Percentiles rank a stretch among this genome's conserved stretches.
Evolutionary conservation across 2,888 invertebrate species (phyloP).

Genomic region (Drosophila cracens): DNA sequence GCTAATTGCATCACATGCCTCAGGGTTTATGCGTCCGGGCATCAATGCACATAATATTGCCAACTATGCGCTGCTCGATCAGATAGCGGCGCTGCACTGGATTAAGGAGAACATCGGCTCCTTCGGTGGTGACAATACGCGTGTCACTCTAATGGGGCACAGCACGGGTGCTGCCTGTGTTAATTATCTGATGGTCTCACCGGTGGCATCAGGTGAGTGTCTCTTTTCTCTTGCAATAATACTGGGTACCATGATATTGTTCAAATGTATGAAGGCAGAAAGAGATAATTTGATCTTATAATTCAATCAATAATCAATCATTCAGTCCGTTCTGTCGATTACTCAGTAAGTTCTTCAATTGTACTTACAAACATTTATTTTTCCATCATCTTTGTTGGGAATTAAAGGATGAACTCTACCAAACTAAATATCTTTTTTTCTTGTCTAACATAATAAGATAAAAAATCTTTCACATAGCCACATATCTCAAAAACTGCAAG

Average conservation of each 20-base stretch:
- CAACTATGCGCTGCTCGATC: conserved; percentile 97
- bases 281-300: not conserved
- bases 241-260: not conserved
- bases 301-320: too few species aligned
- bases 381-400: not conserved
- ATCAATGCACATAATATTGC: conserved; percentile 90
- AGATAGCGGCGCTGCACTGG: conserved; percentile 97
- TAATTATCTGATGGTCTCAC: conserved; percentile 96
- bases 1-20: conserved; percentile 9
- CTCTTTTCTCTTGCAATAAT: not conserved
- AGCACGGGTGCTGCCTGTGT: conserved; percentile 97
- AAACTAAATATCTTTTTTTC: not conserved
- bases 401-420: not conserved
- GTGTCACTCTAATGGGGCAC: conserved; percentile 97
- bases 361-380: not conserved
- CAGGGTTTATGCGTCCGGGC: conserved; percentile 93
- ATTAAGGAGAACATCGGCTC: conserved; percentile 95
- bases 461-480: not conserved
- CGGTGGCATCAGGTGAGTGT: conserved; percentile 89
- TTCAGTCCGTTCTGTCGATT: not conserved
- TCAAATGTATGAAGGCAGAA: not conserved
- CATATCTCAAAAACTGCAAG: too few species aligned
- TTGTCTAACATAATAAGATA: not conserved
- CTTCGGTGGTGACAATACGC: conserved; percentile 94
- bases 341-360: not conserved